Percentiles rank a stretch among this genome's conserved stretches.
phyloP scores from a whole-genome alignment of 2,113 vertebrate genomes.

The Dissostichus mawsoni region DNA sequence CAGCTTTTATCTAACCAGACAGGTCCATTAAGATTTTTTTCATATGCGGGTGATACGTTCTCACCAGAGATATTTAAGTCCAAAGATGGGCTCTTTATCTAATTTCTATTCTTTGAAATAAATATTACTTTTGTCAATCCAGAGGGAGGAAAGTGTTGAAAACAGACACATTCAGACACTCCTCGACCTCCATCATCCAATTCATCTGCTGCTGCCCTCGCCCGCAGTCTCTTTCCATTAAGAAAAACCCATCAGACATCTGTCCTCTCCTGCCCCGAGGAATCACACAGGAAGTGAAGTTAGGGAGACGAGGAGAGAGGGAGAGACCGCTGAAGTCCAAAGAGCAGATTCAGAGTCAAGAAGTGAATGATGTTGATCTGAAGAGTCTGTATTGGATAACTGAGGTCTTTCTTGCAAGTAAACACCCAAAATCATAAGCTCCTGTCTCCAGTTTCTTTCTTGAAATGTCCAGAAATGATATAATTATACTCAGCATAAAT shows the following conservation, averaged over 20 bases:
- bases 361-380: too few relatives aligned
- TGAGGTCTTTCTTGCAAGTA: too few relatives aligned
- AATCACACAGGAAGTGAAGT: conserved; percentile 17
- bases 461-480: too few relatives aligned
- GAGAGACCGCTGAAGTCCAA: conserved; percentile 6
- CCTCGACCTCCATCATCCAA: conserved; percentile 24
- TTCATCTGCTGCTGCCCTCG: conserved; percentile 42
- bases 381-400: too few relatives aligned
- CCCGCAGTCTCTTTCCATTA: conserved; percentile 30
- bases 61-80: conserved; percentile 22
- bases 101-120: conserved; percentile 25
- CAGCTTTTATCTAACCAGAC: conserved; percentile 50
- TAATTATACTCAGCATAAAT: background rate
- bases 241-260: conserved; percentile 57
- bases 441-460: too few relatives aligned
- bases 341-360: too few relatives aligned
- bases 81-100: conserved; percentile 32
- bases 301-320: background rate
- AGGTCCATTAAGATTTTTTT: conserved; percentile 59
- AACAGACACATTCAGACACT: conserved; percentile 7
- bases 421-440: too few relatives aligned
- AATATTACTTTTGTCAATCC: conserved; percentile 21
- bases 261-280: conserved; percentile 44
- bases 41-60: conserved; percentile 56
- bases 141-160: conserved; percentile 5